Evolutionary conservation across 2,797 vertebrate species (phyloP).

Genomic region (Lacerta bilineata): DNA sequence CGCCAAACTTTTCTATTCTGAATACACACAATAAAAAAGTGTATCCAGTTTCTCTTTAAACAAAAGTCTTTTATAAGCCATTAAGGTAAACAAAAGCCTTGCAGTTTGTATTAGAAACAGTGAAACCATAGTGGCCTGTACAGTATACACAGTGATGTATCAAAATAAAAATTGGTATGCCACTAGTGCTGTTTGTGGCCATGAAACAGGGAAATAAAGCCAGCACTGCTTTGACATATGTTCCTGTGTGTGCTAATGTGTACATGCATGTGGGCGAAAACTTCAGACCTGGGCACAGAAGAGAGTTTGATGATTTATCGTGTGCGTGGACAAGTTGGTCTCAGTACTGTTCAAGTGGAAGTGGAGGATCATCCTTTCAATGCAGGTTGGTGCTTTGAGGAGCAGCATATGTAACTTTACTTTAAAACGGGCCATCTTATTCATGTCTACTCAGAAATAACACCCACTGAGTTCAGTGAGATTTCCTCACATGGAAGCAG

Average conservation of each 20-base stretch:
- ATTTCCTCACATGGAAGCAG: neutral
- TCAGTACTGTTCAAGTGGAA: neutral
- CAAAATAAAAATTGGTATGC: neutral
- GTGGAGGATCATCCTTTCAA: neutral
- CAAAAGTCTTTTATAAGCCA: neutral
- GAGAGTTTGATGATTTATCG: neutral
- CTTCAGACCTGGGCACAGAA: neutral
- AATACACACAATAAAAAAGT: neutral
- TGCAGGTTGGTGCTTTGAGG: neutral
- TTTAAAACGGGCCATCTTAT: neutral
- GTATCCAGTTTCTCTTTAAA: neutral
- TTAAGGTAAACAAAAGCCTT: neutral
- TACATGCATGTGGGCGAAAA: neutral
- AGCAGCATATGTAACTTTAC: neutral
- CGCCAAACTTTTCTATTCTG: neutral
- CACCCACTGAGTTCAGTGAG: neutral
- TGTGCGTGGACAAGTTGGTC: neutral
- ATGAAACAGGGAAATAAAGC: neutral
- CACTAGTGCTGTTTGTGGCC: neutral
- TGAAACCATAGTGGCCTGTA: neutral
- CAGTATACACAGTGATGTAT: neutral
- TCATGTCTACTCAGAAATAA: constrained; percentile 5
- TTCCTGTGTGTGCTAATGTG: neutral
- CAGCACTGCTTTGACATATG: neutral
- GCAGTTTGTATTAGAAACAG: neutral